A percentile compares a stretch with the other conserved stretches of the same genome.
phyloP scores from a whole-genome alignment of 2,888 invertebrate species.

The Tineola bisselliella region DNA sequence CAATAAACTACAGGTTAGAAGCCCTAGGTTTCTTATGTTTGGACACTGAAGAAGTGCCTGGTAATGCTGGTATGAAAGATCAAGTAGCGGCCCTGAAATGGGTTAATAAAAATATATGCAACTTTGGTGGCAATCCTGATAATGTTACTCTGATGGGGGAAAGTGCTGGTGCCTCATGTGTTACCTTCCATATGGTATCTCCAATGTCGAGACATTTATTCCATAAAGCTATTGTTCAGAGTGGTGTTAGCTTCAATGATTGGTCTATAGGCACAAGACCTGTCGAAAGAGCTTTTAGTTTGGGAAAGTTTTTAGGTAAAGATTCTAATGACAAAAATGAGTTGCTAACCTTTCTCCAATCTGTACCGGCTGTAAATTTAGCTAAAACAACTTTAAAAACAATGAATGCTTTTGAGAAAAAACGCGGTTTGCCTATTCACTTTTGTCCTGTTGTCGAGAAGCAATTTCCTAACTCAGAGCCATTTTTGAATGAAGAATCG shows the following conservation, averaged over 20 bases:
- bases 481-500: conserved; percentile 34
- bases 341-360: conserved; percentile 30
- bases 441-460: conserved; percentile 41
- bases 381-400: conserved; percentile 27
- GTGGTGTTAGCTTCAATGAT: conserved; percentile 38
- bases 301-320: conserved; percentile 35
- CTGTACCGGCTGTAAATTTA: conserved; percentile 27
- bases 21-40: conserved; percentile 35
- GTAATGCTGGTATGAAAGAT: conserved; percentile 49
- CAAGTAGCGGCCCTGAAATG: conserved; percentile 40
- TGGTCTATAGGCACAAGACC: conserved; percentile 24
- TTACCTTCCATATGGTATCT: conserved; percentile 45
- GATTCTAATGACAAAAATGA: conserved; percentile 32
- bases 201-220: conserved; percentile 47
- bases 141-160: conserved; percentile 50
- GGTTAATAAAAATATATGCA: conserved; percentile 36
- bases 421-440: conserved; percentile 33
- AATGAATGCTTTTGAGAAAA: conserved; percentile 32
- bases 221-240: conserved; percentile 45
- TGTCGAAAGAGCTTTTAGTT: conserved; percentile 33
- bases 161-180: conserved; percentile 45
- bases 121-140: conserved; percentile 40
- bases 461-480: conserved; percentile 27
- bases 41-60: conserved; percentile 38
- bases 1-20: conserved; percentile 49